Evolutionary conservation across 2,797 vertebrate species (phyloP).

Genomic region (Gambelia wislizenii): DNA sequence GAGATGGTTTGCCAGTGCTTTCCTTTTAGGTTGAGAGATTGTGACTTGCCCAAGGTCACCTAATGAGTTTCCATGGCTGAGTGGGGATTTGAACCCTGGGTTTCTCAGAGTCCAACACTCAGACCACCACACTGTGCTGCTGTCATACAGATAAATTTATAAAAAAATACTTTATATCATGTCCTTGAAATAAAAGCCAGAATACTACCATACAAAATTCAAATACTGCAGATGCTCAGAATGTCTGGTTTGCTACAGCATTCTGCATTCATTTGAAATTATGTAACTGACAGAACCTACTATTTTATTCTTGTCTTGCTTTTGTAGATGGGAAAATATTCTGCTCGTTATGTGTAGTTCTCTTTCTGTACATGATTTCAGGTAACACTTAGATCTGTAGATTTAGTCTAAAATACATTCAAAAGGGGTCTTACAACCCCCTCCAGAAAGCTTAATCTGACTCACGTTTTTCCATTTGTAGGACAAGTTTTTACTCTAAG

Average conservation of each 20-base stretch:
- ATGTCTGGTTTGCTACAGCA: not conserved
- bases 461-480: not conserved
- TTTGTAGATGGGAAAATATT: not conserved
- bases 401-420: not conserved
- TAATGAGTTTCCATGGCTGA: too few relatives aligned
- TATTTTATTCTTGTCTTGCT: not conserved
- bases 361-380: not conserved
- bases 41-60: too few relatives aligned
- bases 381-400: not conserved
- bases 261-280: constrained; percentile 11
- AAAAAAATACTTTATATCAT: not conserved
- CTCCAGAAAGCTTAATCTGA: too few relatives aligned
- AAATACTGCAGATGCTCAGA: not conserved
- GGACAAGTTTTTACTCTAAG: constrained; percentile 11
- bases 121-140: too few relatives aligned
- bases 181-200: constrained; percentile 4
- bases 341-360: not conserved
- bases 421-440: not conserved
- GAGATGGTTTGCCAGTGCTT: too few relatives aligned
- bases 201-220: not conserved
- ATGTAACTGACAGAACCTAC: constrained; percentile 28
- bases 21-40: too few relatives aligned
- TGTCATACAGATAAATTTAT: too few relatives aligned
- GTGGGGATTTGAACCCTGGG: too few relatives aligned
- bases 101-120: too few relatives aligned